Evolutionary conservation across 2,113 vertebrate species (phyloP).

Genomic region (Alaudala cheleensis): DNA sequence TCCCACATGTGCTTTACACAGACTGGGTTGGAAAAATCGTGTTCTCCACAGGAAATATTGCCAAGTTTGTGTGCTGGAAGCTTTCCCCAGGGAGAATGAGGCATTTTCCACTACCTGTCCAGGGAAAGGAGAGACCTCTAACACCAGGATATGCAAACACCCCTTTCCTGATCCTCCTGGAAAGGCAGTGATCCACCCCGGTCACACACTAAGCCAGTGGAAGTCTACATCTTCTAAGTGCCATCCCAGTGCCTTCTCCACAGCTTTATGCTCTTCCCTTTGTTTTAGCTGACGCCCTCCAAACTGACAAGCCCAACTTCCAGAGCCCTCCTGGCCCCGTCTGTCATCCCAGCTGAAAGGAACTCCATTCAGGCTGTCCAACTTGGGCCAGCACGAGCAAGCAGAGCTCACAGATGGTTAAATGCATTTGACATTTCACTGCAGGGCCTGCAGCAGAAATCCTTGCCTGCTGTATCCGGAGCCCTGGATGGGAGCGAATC

Average conservation of each 20-base stretch:
- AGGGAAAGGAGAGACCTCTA: not conserved
- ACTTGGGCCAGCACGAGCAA: not conserved
- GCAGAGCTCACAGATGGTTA: conserved; percentile 60
- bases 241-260: not conserved
- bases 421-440: conserved; percentile 59
- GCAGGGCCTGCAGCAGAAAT: conserved; percentile 61
- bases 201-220: not conserved
- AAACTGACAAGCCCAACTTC: conserved; percentile 8
- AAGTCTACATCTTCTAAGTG: accelerated
- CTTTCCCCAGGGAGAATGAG: not conserved
- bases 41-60: not conserved
- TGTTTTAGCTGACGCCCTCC: not conserved
- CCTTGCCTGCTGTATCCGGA: conserved; percentile 43
- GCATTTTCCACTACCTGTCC: accelerated
- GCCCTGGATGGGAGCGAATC: conserved; percentile 51
- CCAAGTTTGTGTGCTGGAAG: not conserved
- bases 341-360: conserved; percentile 49
- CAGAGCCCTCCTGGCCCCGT: conserved; percentile 38
- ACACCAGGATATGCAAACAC: not conserved
- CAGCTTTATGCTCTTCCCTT: not conserved
- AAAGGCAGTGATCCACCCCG: accelerated
- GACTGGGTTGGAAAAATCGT: accelerated
- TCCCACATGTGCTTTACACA: accelerated
- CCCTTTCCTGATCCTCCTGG: not conserved
- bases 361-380: conserved; percentile 36